Percentiles rank a stretch among this genome's conserved stretches.
These are phyloP conservation scores for Orius insidiosus DNA, from an alignment of 1,140 invertebrate genomes.

Conservation along the genomic window DNA sequence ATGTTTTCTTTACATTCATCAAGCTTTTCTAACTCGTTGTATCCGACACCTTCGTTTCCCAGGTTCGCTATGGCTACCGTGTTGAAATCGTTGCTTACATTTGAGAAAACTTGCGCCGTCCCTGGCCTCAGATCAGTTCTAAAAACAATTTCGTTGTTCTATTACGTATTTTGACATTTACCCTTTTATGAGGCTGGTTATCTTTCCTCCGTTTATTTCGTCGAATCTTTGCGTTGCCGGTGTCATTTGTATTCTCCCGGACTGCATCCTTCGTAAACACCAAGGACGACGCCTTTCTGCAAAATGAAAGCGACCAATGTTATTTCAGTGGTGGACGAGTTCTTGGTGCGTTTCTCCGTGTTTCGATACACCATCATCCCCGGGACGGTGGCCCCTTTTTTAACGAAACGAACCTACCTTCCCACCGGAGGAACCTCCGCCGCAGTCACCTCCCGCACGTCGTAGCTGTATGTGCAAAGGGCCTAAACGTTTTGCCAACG, in stretches of 20 bases:
- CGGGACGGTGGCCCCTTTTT: too few species aligned
- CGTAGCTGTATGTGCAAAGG: too few species aligned
- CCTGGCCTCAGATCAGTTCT: constrained; percentile 5
- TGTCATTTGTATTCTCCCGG: constrained; percentile 12
- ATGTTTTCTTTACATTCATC: constrained; percentile 51
- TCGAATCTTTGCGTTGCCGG: constrained; percentile 7
- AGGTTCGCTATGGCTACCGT: constrained; percentile 48
- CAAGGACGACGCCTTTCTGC: constrained; percentile 16
- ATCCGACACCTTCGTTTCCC: constrained; percentile 41
- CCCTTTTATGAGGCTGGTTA: constrained; percentile 7
- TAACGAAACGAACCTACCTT: too few species aligned
- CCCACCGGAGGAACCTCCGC: too few species aligned
- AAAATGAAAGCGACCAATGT: too few species aligned
- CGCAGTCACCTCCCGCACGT: too few species aligned
- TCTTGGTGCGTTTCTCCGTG: too few species aligned
- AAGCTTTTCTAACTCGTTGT: constrained; percentile 42
- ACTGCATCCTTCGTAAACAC: constrained; percentile 13
- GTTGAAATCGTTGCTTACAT: constrained; percentile 40
- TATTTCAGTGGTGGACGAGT: too few species aligned
- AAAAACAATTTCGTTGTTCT: not conserved
- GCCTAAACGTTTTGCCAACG: too few species aligned
- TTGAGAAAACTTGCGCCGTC: constrained; percentile 31
- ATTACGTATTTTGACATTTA: not conserved
- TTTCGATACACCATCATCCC: too few species aligned
- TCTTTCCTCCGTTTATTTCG: constrained; percentile 6